phyloP scores from a whole-genome alignment of 2,888 invertebrate species.

The Cephonodes hylas region DNA sequence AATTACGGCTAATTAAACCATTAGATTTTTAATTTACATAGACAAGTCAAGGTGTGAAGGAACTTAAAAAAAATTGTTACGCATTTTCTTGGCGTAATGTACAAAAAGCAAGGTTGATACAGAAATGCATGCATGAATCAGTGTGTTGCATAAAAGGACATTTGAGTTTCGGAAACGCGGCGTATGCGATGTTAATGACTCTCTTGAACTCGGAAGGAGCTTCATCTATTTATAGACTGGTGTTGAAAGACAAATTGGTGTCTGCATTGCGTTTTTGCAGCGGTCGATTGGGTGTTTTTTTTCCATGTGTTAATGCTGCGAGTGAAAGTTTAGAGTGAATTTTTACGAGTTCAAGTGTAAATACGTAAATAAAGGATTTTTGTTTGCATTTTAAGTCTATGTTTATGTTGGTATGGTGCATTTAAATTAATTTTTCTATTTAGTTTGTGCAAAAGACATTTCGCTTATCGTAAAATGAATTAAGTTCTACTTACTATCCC shows the following conservation, averaged over 20 bases:
- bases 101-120: background rate
- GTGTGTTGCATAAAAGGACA: constrained; percentile 3
- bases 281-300: constrained; percentile 5
- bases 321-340: too few relatives aligned
- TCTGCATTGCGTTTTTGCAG: background rate
- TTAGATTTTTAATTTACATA: background rate
- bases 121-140: background rate
- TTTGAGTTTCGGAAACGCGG: constrained; percentile 2
- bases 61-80: background rate
- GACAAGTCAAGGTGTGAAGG: background rate
- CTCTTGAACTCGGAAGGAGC: constrained; percentile 51
- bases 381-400: too few relatives aligned
- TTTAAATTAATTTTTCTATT: too few relatives aligned
- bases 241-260: constrained; percentile 16
- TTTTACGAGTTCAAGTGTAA: too few relatives aligned
- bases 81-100: background rate
- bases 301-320: background rate
- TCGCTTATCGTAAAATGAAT: too few relatives aligned
- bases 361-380: too few relatives aligned
- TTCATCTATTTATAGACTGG: constrained; percentile 32
- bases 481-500: too few relatives aligned
- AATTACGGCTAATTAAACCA: too few relatives aligned
- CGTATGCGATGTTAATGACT: constrained; percentile 37
- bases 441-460: too few relatives aligned
- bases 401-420: too few relatives aligned